A percentile compares a stretch with the other conserved stretches of the same genome.
These are phyloP conservation scores for Toxotes jaculatrix DNA, from an alignment of 2,113 vertebrate genomes.

Conservation along the genomic window DNA sequence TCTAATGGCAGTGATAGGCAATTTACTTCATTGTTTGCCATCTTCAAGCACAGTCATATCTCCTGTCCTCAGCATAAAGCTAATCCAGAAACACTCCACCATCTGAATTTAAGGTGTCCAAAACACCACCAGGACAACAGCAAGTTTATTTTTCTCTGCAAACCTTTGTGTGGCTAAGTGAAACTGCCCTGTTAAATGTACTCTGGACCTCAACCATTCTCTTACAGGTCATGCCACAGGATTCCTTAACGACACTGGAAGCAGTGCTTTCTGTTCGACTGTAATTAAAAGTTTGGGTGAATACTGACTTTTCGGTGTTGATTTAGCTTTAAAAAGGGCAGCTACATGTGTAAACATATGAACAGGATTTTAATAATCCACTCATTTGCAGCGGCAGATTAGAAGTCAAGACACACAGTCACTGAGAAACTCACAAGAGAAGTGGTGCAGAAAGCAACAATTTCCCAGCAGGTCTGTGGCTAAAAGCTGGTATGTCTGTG, in stretches of 20 bases:
- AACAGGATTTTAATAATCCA: constrained; percentile 20
- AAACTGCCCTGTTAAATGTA: constrained; percentile 18
- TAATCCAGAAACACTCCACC: neutral
- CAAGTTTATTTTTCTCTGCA: neutral
- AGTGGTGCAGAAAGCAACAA: constrained; percentile 40
- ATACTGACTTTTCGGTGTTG: neutral
- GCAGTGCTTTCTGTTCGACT: neutral
- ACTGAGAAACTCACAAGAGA: constrained; percentile 14
- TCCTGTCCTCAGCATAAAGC: neutral
- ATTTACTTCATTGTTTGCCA: constrained; percentile 7
- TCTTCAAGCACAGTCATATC: constrained; percentile 5
- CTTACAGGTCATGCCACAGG: neutral
- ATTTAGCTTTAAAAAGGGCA: neutral
- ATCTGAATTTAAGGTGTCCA: constrained; percentile 1
- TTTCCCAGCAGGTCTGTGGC: constrained; percentile 35
- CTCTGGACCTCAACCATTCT: neutral
- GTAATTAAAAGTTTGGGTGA: neutral
- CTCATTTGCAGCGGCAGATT: constrained; percentile 29
- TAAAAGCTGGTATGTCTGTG: constrained; percentile 45
- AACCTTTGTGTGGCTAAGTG: neutral
- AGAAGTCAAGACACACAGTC: constrained; percentile 37
- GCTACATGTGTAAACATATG: neutral
- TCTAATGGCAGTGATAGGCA: neutral
- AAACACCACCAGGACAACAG: neutral
- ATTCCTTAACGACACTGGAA: neutral